Conservation (phyloP, 2,888 invertebrate genomes). For the Caenorhabditis parvicauda region DNA sequence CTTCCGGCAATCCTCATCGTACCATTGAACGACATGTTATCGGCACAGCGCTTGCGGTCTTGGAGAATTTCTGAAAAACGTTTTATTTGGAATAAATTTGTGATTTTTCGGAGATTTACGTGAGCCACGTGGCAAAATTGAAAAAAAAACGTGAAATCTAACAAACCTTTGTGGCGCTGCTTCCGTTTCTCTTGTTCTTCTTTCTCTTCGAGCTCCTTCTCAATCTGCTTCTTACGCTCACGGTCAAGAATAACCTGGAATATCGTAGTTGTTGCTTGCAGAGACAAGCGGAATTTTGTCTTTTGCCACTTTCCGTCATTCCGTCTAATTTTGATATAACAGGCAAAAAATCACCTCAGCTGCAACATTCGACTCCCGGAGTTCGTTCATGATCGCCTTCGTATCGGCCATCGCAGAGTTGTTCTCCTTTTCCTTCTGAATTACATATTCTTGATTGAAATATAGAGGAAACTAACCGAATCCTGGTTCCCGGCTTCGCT, state of each 20-base stretch:
- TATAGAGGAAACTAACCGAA: constrained; percentile 10
- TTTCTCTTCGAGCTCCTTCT: constrained; percentile 65
- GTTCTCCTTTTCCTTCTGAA: constrained; percentile 31
- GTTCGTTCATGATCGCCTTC: constrained; percentile 85
- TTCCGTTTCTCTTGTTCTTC: constrained; percentile 66
- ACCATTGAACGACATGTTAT: constrained; percentile 36
- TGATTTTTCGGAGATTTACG: not conserved
- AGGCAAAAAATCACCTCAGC: constrained; percentile 72
- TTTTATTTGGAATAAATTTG: not conserved
- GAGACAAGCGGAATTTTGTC: too few relatives aligned
- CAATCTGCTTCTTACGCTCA: constrained; percentile 71
- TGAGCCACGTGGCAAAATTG: not conserved
- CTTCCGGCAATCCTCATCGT: constrained; percentile 29
- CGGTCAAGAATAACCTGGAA: constrained; percentile 64
- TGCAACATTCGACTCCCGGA: constrained; percentile 87
- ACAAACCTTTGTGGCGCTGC: constrained; percentile 70
- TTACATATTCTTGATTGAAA: not conserved
- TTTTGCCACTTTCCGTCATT: too few relatives aligned
- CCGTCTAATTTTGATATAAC: not conserved
- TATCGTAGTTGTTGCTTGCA: constrained; percentile 1
- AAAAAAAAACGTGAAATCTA: not conserved
- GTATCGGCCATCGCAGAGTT: constrained; percentile 30
- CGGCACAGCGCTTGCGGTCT: constrained; percentile 33
- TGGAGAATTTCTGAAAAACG: constrained; percentile 24
- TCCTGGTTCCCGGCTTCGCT: constrained; percentile 25